phyloP scores from a whole-genome alignment of 2,113 vertebrate genomes.

The Prionailurus viverrinus region DNA sequence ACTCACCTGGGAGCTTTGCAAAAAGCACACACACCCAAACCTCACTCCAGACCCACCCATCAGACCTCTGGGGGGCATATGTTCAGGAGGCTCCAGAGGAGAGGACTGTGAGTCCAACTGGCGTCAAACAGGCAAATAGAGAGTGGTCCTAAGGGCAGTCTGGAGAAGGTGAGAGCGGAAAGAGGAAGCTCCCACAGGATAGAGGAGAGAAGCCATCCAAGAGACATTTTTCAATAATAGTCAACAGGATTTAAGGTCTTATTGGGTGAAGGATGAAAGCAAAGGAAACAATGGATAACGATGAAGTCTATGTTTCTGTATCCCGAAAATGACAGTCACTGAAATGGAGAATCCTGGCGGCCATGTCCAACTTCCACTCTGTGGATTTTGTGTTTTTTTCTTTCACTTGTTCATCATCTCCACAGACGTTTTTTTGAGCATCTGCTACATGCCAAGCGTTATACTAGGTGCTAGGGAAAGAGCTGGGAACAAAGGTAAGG shows the following conservation, averaged over 20 bases:
- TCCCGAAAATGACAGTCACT: background rate
- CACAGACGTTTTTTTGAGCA: constrained; percentile 1
- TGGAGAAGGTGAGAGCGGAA: background rate
- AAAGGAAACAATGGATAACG: background rate
- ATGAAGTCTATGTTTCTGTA: background rate
- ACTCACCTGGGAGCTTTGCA: background rate
- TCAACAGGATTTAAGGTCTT: constrained; percentile 50
- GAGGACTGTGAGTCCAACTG: background rate
- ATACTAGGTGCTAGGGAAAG: background rate
- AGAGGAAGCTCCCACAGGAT: constrained; percentile 29
- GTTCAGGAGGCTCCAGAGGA: background rate
- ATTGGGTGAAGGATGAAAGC: background rate
- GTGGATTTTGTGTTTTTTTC: background rate
- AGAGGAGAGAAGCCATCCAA: background rate
- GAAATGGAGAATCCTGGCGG: background rate
- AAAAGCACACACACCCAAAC: background rate
- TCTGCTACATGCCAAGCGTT: background rate
- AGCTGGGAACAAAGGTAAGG: background rate
- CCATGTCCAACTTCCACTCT: background rate
- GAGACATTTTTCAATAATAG: background rate
- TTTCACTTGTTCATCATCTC: background rate
- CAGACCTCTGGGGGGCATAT: background rate
- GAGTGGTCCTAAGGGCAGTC: background rate
- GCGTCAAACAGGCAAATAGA: background rate
- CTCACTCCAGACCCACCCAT: background rate